Evolutionary conservation across 2,797 vertebrate species (phyloP), one percentile per base, ranked within the genome.

Genomic region (Steatocranus sp.): DNA sequence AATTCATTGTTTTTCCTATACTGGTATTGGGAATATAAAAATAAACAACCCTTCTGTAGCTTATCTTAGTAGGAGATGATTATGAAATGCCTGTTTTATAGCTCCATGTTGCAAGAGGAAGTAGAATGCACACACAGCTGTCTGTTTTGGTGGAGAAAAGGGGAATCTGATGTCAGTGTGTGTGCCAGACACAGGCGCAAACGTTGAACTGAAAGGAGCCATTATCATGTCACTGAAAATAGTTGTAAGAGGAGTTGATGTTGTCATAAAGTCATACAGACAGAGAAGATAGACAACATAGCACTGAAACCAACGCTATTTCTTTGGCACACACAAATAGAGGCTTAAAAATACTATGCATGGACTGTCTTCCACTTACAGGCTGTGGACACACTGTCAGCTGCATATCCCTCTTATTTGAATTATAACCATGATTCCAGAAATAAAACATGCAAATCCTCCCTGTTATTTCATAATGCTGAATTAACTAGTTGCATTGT

Each of bases 141-240:
- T 82, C 15, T 83, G 78, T 79, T 83, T 80, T 83, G 9, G 20
- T 75, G 76, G 36, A 76, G 34, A 48, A 89, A 91, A 75, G 70
- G 83, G 83, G 80, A 92, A 84, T 86, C 50, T 88, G 73, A 78
- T 54, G 53, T 77, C 15, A 54, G 73, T 63, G 15, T 25, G 48
- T 66, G 27, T 77, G 36, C 3, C 27, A 78, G 58, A 78, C 32
- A 78, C 36, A 80, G 58, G 23, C 43, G 58, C 49, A 87, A 83
- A 77, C 73, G 70, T 8, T 54, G 41, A 14, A 49, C 4, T 43
- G 11, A 81, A 79, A 82, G 20, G 30, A 80, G 18, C n/a, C 18
- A 74, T 82, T 63, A 74, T 79, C 36, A 20, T 48, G 43, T 75
- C 56, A 58, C 17, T 77, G 76, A 43, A 79, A 83, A 75, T 61